Conservation (phyloP, 2,888 invertebrate species). For the Xestia rhomboidea region DNA sequence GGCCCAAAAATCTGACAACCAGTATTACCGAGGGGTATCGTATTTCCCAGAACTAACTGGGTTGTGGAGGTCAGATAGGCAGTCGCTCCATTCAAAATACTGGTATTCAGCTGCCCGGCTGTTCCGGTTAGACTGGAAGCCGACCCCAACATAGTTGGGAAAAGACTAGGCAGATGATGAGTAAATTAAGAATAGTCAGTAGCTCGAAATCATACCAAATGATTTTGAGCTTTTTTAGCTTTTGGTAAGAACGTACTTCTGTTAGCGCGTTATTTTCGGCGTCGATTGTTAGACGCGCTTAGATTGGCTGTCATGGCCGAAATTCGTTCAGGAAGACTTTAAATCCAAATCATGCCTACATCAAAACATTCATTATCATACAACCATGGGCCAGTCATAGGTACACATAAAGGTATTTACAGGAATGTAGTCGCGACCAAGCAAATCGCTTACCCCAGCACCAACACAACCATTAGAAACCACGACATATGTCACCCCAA, state of each 20-base stretch:
- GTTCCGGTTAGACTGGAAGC: too few relatives aligned
- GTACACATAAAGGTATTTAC: background rate
- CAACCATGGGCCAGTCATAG: too few relatives aligned
- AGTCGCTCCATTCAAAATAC: too few relatives aligned
- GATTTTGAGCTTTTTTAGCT: background rate
- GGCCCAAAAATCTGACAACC: too few relatives aligned
- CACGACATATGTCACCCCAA: constrained; percentile 37
- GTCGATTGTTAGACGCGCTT: background rate
- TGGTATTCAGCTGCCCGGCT: too few relatives aligned
- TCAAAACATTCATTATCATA: background rate
- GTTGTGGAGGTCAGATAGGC: background rate
- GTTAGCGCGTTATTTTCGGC: background rate
- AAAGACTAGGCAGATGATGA: too few relatives aligned
- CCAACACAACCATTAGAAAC: constrained; percentile 8
- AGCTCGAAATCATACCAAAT: too few relatives aligned
- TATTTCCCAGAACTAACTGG: background rate
- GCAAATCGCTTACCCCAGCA: constrained; percentile 1
- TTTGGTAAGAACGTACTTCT: background rate
- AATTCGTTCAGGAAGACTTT: background rate
- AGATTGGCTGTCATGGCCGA: background rate
- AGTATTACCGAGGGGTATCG: too few relatives aligned
- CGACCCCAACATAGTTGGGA: too few relatives aligned
- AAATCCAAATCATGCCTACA: background rate
- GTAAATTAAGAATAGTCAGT: too few relatives aligned
- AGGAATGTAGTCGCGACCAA: background rate